phyloP scores from a whole-genome alignment of 1,140 invertebrate species.

The Lethrus apterus region DNA sequence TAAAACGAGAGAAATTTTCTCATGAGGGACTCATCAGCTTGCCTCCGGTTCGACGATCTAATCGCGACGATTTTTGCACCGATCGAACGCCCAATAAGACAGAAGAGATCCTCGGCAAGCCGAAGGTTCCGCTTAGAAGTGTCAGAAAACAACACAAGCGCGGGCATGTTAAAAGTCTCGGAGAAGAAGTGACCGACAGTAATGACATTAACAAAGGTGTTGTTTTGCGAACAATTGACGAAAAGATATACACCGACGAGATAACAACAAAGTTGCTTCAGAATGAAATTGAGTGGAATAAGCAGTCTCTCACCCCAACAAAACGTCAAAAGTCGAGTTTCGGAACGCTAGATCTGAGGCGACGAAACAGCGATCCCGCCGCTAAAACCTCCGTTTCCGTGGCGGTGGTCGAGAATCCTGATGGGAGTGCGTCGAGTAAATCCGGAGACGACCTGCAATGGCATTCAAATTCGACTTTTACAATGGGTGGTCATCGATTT shows the following conservation, averaged over 20 bases:
- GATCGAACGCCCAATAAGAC: constrained; percentile 34
- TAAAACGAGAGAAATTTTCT: constrained; percentile 13
- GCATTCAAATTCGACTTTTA: constrained; percentile 52
- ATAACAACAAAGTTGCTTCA: constrained; percentile 13
- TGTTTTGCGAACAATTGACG: constrained; percentile 38
- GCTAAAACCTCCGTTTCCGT: constrained; percentile 39
- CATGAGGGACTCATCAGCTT: constrained; percentile 39
- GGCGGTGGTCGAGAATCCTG: constrained; percentile 35
- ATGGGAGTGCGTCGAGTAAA: constrained; percentile 38
- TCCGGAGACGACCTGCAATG: constrained; percentile 44
- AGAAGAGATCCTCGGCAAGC: constrained; percentile 36
- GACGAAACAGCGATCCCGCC: constrained; percentile 67
- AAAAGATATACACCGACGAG: constrained; percentile 28
- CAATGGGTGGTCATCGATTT: constrained; percentile 64
- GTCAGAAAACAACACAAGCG: constrained; percentile 30
- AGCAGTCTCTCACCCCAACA: constrained; percentile 33
- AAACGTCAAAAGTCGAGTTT: constrained; percentile 46
- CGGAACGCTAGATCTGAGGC: constrained; percentile 47
- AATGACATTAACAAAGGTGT: constrained; percentile 28
- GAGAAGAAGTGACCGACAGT: constrained; percentile 39
- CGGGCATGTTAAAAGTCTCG: constrained; percentile 37
- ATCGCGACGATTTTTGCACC: constrained; percentile 15
- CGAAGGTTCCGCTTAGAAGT: constrained; percentile 34
- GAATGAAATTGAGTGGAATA: constrained; percentile 20
- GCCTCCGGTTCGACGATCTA: constrained; percentile 41